These are phyloP conservation scores for Chromobotia macracanthus DNA, from an alignment of 2,797 vertebrate genomes.

Conservation along the genomic window DNA sequence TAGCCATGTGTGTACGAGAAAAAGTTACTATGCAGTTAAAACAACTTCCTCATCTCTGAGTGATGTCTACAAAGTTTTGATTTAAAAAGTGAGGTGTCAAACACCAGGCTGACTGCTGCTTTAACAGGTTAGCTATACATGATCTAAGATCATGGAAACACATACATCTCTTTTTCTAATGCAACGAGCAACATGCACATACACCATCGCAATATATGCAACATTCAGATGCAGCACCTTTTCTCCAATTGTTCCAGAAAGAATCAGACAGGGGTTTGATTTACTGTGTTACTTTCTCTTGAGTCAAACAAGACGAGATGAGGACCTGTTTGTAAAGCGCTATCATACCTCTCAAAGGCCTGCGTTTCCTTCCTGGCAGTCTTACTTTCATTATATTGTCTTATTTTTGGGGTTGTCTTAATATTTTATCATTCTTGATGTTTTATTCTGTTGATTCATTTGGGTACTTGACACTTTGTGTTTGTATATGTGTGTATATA, in stretches of 20 bases:
- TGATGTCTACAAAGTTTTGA: slow-evolving; percentile 76
- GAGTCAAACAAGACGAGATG: slow-evolving; percentile 64
- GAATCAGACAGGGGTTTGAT: slow-evolving; percentile 78
- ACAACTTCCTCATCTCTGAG: slow-evolving; percentile 72
- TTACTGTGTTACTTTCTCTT: slow-evolving; percentile 83
- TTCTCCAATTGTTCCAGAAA: slow-evolving; percentile 79
- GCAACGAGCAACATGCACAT: slow-evolving; percentile 80
- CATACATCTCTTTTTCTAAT: slow-evolving; percentile 71
- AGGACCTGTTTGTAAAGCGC: slow-evolving; percentile 79
- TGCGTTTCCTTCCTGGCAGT: slow-evolving; percentile 71
- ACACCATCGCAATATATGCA: slow-evolving; percentile 79
- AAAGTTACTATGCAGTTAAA: slow-evolving; percentile 84
- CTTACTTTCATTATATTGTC: slow-evolving; percentile 70
- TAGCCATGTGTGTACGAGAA: slow-evolving; percentile 75
- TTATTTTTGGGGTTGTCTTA: slow-evolving; percentile 59
- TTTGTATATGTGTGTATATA: slow-evolving; percentile 80
- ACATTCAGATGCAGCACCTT: slow-evolving; percentile 74
- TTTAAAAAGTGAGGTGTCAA: slow-evolving; percentile 74
- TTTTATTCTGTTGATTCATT: slow-evolving; percentile 77
- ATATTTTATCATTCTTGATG: slow-evolving; percentile 61
- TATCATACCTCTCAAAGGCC: slow-evolving; percentile 74
- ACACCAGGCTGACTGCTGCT: slow-evolving; percentile 75
- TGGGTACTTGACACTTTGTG: slow-evolving; percentile 87
- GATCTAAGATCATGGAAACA: slow-evolving; percentile 67
- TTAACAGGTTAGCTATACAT: slow-evolving; percentile 76